Evolutionary conservation across 2,113 vertebrate genomes (phyloP), one percentile per base, ranked within the genome.

Genomic region (Dipodomys spectabilis): DNA sequence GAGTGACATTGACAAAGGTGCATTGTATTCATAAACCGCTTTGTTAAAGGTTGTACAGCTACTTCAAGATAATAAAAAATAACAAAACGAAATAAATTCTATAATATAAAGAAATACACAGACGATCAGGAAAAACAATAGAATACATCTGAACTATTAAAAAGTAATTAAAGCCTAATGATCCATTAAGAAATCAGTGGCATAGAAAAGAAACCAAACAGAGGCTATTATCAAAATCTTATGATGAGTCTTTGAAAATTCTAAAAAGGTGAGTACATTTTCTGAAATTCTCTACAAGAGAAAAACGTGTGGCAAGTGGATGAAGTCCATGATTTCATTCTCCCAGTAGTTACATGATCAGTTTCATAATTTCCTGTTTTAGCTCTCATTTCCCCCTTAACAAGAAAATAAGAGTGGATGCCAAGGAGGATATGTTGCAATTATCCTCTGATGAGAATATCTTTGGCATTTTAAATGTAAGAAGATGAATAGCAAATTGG

Each of bases 381-480:
- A 62, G 16, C 19, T 62, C 60, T 19, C 60, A 62, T 62, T 62
- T 62, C 12, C 20, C 20, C 19, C 60, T 62, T 16, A 71, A 25
- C 67, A 86, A 39, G 16, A 67, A 87, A 82, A 68, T n/a, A 90
- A 39, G 67, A 72, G 19, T 65, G 92, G 18, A 30, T 62, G 69
- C 18, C 16, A 62, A 62, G 18, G 22, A 84, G 32, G 64, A 45
- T 64, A 32, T 23, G 39, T 57, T 82, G 9, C 32, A 90, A 85
- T 84, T 81, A 68, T 87, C 84, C 91, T 9, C 44, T 72, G 62
- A 73, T 67, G 5, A 49, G 73, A 44, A 22, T 13, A 68, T 67
- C 7, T 39, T 67, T 94, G 90, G 39, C 25, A 32, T 85, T 90
- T 86, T 92, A 90, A 92, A 65, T 73, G 11, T 19, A 39, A 69